Percentiles rank a stretch among this genome's conserved stretches.
phyloP scores from a whole-genome alignment of 1,140 invertebrate genomes.

The Diprion similis region DNA sequence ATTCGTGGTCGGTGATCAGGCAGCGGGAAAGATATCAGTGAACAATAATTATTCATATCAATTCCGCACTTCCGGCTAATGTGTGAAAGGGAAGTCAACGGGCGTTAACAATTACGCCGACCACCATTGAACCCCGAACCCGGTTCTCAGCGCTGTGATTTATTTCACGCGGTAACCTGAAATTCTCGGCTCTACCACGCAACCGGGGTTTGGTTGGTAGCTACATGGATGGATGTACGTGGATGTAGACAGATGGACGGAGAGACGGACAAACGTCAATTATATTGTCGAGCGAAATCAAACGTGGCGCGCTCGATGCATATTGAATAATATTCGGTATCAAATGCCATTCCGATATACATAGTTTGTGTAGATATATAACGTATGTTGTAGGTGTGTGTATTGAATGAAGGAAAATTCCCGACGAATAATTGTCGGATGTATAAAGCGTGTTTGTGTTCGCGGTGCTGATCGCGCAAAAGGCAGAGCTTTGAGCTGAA shows the following conservation, averaged over 20 bases:
- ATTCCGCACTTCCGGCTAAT: neutral
- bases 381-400: too few relatives aligned
- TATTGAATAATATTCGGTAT: constrained; percentile 34
- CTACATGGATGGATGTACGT: neutral
- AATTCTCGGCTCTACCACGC: too few relatives aligned
- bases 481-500: neutral
- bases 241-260: neutral
- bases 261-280: constrained; percentile 21
- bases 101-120: constrained; percentile 9
- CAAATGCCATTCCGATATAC: constrained; percentile 7
- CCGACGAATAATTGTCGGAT: neutral
- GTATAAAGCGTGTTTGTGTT: neutral
- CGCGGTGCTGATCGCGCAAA: neutral
- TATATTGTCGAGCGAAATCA: constrained; percentile 30
- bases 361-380: too few relatives aligned
- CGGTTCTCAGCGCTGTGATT: neutral
- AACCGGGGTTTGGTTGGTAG: too few relatives aligned
- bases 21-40: neutral
- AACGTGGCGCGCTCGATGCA: constrained; percentile 25
- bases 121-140: neutral
- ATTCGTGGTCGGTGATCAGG: neutral
- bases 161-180: neutral
- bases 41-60: neutral
- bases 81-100: constrained; percentile 9
- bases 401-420: neutral